Evolutionary conservation across 2,113 vertebrate genomes (phyloP), one percentile per base, ranked within the genome.

Genomic region (Noctilio leporinus): DNA sequence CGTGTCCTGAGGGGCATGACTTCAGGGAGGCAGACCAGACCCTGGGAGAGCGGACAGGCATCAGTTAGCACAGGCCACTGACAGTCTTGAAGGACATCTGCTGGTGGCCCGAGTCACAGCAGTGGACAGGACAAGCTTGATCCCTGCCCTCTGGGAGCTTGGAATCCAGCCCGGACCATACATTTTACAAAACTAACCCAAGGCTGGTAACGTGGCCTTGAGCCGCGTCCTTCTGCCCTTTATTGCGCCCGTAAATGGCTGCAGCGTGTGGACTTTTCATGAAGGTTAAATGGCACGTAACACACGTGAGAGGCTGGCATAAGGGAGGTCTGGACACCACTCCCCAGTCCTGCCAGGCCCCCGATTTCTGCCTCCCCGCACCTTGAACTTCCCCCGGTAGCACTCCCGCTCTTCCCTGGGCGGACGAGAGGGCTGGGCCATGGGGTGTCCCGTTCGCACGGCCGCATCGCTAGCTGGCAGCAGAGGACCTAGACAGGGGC

Each of bases 221-320:
- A 10, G 16, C 51, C 40, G 20, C 59, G 51, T 19, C 1, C 73
- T 26, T 19, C 4, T 1, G 1, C 19, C 35, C 64, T 57, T 70
- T n/a, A 8, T 47, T 10, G 16, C 59, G 40, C 55, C 35, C 22
- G 14, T 30, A 3, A 38, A 0, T 2, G 35, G 67, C 10, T 49
- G 1, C 0, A 2, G n/a, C 1, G 51, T 4, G 4, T 1, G 5
- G 64, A 10, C 38, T 11, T 17, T 6, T 1, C 10, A 0, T 0
- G 69, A 10, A 38, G 24, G 4, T 43, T 22, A 1, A 17, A 1
- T 0, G 20, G 30, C 40, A 26, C 40, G 49, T 3, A 6, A 3
- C 1, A 14, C 10, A 15, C 49, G 38, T 0, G 10, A 4, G 45
- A 33, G n/a, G 55, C 11, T 4, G 6, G 47, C 28, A 0, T 2